Evolutionary conservation across 2,888 invertebrate species (phyloP).

Genomic region (Acanthoscelides obtectus): DNA sequence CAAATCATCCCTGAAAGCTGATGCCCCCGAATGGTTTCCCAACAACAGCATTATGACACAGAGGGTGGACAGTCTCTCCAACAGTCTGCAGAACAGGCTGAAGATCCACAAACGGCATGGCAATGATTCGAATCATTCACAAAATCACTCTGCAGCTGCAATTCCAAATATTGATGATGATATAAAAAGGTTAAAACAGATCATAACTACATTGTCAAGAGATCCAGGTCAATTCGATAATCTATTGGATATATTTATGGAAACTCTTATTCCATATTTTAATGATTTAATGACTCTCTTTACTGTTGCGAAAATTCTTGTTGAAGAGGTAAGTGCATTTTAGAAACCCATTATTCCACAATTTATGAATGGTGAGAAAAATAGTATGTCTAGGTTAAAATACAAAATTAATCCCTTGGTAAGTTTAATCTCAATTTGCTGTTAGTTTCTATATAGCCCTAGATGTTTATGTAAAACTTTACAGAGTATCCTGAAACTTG

Average conservation of each 20-base stretch:
- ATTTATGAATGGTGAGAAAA: too few relatives aligned
- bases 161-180: conserved; percentile 10
- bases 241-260: conserved; percentile 64
- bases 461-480: too few relatives aligned
- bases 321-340: conserved; percentile 58
- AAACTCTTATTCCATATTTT: conserved; percentile 63
- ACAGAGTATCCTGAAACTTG: too few relatives aligned
- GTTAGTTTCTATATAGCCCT: too few relatives aligned
- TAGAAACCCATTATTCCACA: too few relatives aligned
- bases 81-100: conserved; percentile 33
- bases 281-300: conserved; percentile 59
- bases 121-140: conserved; percentile 1
- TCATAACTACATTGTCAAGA: conserved; percentile 69
- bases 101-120: conserved; percentile 20
- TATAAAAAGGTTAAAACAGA: conserved; percentile 59
- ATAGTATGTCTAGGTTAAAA: too few relatives aligned
- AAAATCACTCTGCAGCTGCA: neutral
- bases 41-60: conserved; percentile 46
- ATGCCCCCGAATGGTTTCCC: conserved; percentile 60
- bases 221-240: conserved; percentile 76
- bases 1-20: conserved; percentile 48
- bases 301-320: conserved; percentile 62
- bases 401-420: too few relatives aligned
- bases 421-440: too few relatives aligned
- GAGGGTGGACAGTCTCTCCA: conserved; percentile 9